A percentile compares a stretch with the other conserved stretches of the same genome.
phyloP scores from a whole-genome alignment of 2,113 vertebrate species.

The Charina bottae region DNA sequence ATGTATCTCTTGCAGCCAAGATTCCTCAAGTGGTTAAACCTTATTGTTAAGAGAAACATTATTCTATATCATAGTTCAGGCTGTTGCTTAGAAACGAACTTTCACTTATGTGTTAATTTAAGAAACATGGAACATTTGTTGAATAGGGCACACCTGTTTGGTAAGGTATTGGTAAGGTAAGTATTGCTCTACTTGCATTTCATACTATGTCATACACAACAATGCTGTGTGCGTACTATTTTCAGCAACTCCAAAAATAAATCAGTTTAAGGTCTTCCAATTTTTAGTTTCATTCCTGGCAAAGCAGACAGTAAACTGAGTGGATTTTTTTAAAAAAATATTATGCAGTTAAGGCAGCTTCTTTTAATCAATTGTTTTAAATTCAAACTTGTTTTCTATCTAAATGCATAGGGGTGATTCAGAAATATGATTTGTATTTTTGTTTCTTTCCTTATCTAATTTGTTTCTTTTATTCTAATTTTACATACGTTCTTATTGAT shows the following conservation, averaged over 20 bases:
- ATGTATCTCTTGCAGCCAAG: background rate
- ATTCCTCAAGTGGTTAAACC: background rate
- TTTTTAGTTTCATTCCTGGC: fast-evolving
- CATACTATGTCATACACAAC: background rate
- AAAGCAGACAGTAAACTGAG: background rate
- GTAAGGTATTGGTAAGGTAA: fast-evolving
- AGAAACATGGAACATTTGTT: background rate
- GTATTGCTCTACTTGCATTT: background rate
- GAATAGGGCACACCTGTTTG: background rate
- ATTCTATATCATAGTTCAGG: background rate
- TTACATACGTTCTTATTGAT: too few species aligned
- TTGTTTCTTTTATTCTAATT: too few species aligned
- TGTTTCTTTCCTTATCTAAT: too few species aligned
- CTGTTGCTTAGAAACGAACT: constrained; percentile 12
- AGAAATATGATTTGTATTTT: too few species aligned
- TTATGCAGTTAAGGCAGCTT: background rate
- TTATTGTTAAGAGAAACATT: background rate
- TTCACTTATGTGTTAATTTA: constrained; percentile 13
- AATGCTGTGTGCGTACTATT: constrained; percentile 39
- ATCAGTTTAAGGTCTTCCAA: constrained; percentile 24
- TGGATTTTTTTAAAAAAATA: background rate
- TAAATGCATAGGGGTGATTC: too few species aligned
- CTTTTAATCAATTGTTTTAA: background rate
- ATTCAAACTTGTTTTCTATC: background rate
- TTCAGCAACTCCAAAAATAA: constrained; percentile 54